Percentiles rank a stretch among this genome's conserved stretches.
Conservation (phyloP, 2,797 vertebrate species). For the Acanthurus lineatus region DNA sequence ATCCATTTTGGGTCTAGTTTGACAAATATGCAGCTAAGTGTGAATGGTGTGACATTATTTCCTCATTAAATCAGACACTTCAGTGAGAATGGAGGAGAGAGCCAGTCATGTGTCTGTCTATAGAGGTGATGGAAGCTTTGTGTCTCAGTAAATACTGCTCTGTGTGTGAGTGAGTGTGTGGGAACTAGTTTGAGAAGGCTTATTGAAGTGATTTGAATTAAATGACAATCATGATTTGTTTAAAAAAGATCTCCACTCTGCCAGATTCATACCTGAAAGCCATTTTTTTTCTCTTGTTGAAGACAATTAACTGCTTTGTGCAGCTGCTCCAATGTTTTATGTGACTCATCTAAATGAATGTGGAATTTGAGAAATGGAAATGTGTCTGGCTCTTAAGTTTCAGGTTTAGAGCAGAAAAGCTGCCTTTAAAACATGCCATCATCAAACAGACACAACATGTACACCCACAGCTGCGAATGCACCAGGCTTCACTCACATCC, state of each 20-base stretch:
- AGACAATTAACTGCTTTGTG: slow-evolving; percentile 6
- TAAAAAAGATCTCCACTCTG: slow-evolving; percentile 28
- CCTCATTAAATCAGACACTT: slow-evolving; percentile 33
- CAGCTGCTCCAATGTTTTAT: background rate
- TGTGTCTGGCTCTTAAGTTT: too few relatives aligned
- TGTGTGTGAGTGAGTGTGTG: slow-evolving; percentile 14
- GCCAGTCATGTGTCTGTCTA: background rate
- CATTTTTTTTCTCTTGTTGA: slow-evolving; percentile 10
- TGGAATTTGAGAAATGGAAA: background rate
- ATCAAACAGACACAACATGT: too few relatives aligned
- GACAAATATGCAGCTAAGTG: slow-evolving; percentile 40
- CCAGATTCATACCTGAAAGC: slow-evolving; percentile 17
- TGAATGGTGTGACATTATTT: slow-evolving; percentile 40
- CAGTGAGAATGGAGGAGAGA: slow-evolving; percentile 6
- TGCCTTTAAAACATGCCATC: too few relatives aligned
- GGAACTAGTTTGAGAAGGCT: slow-evolving; percentile 2
- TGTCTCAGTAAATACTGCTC: slow-evolving; percentile 1
- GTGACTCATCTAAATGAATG: background rate
- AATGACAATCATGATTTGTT: slow-evolving; percentile 29
- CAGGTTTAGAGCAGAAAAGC: too few relatives aligned
- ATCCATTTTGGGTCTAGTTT: slow-evolving; percentile 17
- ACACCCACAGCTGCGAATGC: too few relatives aligned
- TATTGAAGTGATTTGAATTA: slow-evolving; percentile 41
- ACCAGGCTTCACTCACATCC: too few relatives aligned
- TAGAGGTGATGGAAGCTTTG: slow-evolving; percentile 24